These are phyloP conservation scores for Cyclargus thomasi DNA, from an alignment of 1,140 invertebrate species.

Conservation along the genomic window DNA sequence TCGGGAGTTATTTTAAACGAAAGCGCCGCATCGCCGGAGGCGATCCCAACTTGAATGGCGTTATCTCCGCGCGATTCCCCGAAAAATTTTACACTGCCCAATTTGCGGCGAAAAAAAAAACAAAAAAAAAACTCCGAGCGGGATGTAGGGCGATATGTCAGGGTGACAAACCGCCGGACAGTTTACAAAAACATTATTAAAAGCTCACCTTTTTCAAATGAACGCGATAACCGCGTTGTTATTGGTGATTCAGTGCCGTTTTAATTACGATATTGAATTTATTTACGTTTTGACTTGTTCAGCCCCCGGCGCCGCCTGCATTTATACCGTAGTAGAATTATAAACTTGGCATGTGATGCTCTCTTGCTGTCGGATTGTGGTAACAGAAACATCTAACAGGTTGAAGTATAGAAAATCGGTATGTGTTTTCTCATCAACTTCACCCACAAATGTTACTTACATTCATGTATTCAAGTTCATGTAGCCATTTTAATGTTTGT, in stretches of 20 bases:
- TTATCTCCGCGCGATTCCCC: constrained; percentile 27
- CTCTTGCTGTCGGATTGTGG: no score
- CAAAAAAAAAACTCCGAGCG: not conserved
- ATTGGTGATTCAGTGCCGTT: not conserved
- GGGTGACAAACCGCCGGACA: constrained; percentile 19
- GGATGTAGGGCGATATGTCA: constrained; percentile 20
- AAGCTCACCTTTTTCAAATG: constrained; percentile 19
- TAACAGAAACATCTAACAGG: no score
- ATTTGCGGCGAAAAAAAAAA: constrained; percentile 13
- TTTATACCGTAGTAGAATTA: no score
- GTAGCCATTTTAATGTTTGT: no score
- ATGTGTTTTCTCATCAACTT: no score
- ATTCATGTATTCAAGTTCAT: no score
- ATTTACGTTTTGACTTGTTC: no score
- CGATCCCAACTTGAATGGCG: constrained; percentile 24
- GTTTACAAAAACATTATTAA: constrained; percentile 34
- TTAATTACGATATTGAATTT: not conserved
- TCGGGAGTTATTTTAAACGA: constrained; percentile 19
- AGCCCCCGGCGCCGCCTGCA: no score
- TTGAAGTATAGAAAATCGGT: no score
- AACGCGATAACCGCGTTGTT: not conserved
- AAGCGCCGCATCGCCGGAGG: constrained; percentile 23
- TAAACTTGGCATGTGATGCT: no score
- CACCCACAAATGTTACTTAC: no score
- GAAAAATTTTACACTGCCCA: constrained; percentile 21